Conservation (phyloP, 1,140 invertebrate species). For the Drosophila navojoa region DNA sequence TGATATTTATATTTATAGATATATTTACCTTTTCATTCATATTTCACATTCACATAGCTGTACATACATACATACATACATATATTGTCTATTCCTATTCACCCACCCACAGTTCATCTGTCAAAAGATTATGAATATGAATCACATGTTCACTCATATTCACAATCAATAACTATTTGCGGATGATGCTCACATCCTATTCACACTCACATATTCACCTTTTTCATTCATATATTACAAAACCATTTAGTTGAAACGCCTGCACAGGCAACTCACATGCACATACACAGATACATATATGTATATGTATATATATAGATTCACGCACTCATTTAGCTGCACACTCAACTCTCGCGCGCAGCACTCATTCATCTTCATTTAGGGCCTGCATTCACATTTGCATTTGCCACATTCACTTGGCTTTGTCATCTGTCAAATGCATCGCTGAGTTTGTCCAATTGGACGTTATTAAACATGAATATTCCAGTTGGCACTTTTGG, state of each 20-base stretch:
- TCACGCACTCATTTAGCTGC: conserved; percentile 17
- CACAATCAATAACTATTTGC: not conserved
- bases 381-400: conserved; percentile 64
- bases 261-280: too few relatives aligned
- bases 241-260: too few relatives aligned
- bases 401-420: conserved; percentile 58
- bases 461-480: not conserved
- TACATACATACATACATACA: not conserved
- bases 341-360: conserved; percentile 12
- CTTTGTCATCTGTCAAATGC: conserved; percentile 76
- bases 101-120: not conserved
- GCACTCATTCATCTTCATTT: conserved; percentile 70
- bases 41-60: too few relatives aligned
- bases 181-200: not conserved
- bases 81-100: not conserved
- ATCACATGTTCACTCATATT: not conserved
- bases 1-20: too few relatives aligned
- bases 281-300: not conserved
- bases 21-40: too few relatives aligned
- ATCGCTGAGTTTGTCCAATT: conserved; percentile 37
- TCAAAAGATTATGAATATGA: not conserved
- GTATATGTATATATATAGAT: not conserved
- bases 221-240: too few relatives aligned
- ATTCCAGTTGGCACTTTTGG: not conserved
- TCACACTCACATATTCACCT: not conserved